Evolutionary conservation across 1,140 invertebrate species (phyloP).

Genomic region (Drosophila watanabei): DNA sequence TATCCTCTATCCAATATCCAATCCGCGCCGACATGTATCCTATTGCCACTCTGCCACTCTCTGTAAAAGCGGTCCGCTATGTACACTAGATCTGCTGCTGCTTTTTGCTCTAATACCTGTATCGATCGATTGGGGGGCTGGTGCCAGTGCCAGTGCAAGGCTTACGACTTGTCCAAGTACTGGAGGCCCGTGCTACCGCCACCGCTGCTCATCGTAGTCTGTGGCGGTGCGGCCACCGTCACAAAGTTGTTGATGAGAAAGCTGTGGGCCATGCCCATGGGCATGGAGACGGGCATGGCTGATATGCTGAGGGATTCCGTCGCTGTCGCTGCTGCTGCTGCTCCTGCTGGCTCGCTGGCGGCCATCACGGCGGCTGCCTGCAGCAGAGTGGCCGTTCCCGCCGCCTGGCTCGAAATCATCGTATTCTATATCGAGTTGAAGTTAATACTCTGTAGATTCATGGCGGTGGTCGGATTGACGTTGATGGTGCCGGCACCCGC

Average conservation of each 20-base stretch:
- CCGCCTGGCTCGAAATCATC: constrained; percentile 76
- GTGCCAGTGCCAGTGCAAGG: constrained; percentile 1
- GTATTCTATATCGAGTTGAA: constrained; percentile 90
- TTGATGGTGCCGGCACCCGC: constrained; percentile 82
- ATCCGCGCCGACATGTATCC: constrained; percentile 24
- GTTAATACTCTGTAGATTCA: constrained; percentile 90
- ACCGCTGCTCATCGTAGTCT: constrained; percentile 42
- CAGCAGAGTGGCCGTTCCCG: constrained; percentile 62
- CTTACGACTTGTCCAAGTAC: constrained; percentile 72
- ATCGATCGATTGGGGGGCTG: constrained; percentile 45
- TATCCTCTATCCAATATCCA: constrained; percentile 10
- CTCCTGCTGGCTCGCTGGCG: constrained; percentile 43
- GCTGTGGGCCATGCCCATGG: constrained; percentile 74
- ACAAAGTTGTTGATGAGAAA: constrained; percentile 80
- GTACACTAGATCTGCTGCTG: constrained; percentile 64
- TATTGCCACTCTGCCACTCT: constrained; percentile 39
- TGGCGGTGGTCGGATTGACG: constrained; percentile 86
- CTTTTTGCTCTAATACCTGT: constrained; percentile 74
- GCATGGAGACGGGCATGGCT: constrained; percentile 63
- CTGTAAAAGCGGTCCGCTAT: constrained; percentile 42
- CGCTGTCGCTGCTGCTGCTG: neutral
- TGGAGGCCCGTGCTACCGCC: constrained; percentile 57
- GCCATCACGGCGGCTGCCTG: constrained; percentile 75
- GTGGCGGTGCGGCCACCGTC: constrained; percentile 67
- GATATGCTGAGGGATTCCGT: constrained; percentile 76